Evolutionary conservation across 2,113 vertebrate genomes (phyloP).

Genomic region (Erpornis zantholeuca): DNA sequence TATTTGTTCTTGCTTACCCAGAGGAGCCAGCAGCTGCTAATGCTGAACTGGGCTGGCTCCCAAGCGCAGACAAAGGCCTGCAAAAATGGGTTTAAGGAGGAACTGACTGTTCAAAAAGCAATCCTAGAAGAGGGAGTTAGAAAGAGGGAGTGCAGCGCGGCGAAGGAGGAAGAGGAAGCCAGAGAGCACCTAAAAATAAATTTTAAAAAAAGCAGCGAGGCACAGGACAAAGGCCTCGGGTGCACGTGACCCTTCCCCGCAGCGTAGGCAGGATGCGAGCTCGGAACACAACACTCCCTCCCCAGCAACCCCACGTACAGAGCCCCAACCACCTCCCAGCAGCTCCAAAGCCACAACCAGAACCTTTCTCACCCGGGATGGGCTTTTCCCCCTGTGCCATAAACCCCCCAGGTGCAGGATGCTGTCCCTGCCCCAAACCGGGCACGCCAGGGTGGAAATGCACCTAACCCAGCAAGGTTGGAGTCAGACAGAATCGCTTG

Average conservation of each 20-base stretch:
- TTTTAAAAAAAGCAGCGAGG: conserved; percentile 27
- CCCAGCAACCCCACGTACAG: conserved; percentile 23
- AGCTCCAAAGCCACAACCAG: rapidly evolving
- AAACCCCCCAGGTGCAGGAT: background rate
- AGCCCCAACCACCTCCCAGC: background rate
- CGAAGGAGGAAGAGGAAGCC: conserved; percentile 58
- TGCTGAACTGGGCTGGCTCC: background rate
- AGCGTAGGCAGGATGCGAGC: conserved; percentile 30
- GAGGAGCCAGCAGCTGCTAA: conserved; percentile 44
- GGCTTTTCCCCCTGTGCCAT: rapidly evolving
- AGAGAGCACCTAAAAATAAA: conserved; percentile 60
- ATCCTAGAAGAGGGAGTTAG: conserved; percentile 40
- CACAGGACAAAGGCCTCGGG: background rate
- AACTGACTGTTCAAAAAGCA: background rate
- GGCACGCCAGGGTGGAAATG: background rate
- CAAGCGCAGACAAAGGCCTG: conserved; percentile 21
- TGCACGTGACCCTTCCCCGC: conserved; percentile 36
- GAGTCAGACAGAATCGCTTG: rapidly evolving
- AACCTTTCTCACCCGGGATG: rapidly evolving
- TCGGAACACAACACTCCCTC: background rate
- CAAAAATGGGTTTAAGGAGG: conserved; percentile 1
- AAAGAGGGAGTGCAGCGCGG: background rate
- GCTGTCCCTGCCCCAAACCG: background rate
- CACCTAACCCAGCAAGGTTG: background rate
- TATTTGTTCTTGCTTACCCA: conserved; percentile 22